These are phyloP conservation scores for Meteorus cinctellus DNA, from an alignment of 2,888 invertebrate species.

Conservation along the genomic window DNA sequence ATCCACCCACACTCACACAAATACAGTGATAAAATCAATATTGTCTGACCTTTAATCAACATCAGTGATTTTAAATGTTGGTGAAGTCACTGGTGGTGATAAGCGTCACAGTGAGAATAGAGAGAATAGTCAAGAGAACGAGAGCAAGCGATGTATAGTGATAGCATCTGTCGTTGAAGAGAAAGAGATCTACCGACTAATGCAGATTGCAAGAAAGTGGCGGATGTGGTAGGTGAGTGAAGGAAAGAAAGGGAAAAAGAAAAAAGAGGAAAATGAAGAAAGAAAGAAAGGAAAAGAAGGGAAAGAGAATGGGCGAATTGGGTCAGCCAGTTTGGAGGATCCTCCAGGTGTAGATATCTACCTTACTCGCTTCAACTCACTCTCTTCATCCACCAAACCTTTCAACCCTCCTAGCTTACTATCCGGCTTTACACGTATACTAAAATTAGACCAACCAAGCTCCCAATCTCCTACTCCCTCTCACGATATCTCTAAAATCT, in stretches of 20 bases:
- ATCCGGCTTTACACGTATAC: constrained; percentile 27
- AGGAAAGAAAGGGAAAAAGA: constrained; percentile 16
- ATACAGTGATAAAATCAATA: constrained; percentile 13
- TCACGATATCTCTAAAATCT: constrained; percentile 10
- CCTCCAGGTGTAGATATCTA: constrained; percentile 65
- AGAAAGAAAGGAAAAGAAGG: constrained; percentile 36
- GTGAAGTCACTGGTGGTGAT: background rate
- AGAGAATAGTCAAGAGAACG: background rate
- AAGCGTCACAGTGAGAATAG: constrained; percentile 1
- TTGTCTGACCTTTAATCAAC: constrained; percentile 16
- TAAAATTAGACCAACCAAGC: constrained; percentile 33
- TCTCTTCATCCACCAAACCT: constrained; percentile 19
- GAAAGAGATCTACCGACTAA: background rate
- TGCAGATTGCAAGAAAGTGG: constrained; percentile 5
- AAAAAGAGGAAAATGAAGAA: constrained; percentile 11
- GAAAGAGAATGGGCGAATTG: constrained; percentile 59
- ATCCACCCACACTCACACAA: background rate
- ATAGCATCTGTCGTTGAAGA: background rate
- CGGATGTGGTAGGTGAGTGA: background rate
- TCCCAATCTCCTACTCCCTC: background rate
- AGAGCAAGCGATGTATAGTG: background rate
- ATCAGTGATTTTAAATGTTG: constrained; percentile 6
- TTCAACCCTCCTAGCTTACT: constrained; percentile 31
- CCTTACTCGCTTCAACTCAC: constrained; percentile 38
- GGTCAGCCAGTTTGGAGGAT: constrained; percentile 67